These are phyloP conservation scores for Cydia splendana DNA, from an alignment of 1,140 invertebrate genomes.

Conservation along the genomic window DNA sequence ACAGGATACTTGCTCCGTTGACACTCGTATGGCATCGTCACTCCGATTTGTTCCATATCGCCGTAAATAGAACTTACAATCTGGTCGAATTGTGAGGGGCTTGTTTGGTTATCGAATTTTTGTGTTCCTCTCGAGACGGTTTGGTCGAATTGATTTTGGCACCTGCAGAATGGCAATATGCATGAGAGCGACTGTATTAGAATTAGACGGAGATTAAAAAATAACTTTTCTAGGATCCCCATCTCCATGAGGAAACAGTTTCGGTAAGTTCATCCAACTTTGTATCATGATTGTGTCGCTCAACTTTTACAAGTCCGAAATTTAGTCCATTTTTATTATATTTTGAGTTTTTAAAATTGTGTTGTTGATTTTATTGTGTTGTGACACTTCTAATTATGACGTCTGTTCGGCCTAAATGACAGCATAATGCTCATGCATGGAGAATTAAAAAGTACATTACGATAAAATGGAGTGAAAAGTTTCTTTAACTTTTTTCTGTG, in stretches of 20 bases:
- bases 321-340: no score
- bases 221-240: neutral
- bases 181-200: neutral
- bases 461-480: no score
- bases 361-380: no score
- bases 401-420: no score
- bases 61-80: neutral
- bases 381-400: no score
- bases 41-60: neutral
- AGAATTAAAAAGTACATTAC: no score
- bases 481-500: no score
- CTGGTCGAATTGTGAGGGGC: neutral
- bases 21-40: neutral
- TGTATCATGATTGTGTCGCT: no score
- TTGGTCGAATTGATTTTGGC: neutral
- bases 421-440: no score
- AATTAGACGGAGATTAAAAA: neutral
- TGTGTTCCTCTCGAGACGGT: neutral
- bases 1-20: neutral
- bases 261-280: no score
- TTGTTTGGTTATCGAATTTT: neutral
- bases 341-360: no score
- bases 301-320: no score
- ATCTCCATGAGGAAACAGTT: neutral
- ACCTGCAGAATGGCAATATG: neutral